Percentiles rank a stretch among this genome's conserved stretches.
phyloP scores from a whole-genome alignment of 2,888 invertebrate genomes.

The Prosopocoilus inquinatus region DNA sequence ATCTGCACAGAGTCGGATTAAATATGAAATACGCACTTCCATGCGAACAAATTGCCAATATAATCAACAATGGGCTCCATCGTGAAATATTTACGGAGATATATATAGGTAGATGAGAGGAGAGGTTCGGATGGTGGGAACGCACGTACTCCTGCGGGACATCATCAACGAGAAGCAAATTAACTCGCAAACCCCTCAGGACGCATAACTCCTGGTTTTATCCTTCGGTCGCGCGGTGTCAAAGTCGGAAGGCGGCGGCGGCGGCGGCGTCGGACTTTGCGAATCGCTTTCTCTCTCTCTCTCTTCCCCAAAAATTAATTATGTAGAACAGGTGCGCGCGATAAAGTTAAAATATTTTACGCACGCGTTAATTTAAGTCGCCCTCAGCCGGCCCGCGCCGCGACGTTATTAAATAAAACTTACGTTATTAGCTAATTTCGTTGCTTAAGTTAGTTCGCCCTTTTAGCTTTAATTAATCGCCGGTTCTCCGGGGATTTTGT shows the following conservation, averaged over 20 bases:
- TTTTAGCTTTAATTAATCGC: no score
- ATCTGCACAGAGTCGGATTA: no score
- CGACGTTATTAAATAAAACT: no score
- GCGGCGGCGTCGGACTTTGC: background rate
- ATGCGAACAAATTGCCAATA: no score
- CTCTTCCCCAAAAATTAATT: conserved; percentile 27
- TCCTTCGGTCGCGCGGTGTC: conserved; percentile 46
- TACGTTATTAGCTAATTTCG: no score
- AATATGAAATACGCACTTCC: no score
- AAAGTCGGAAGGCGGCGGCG: conserved; percentile 26
- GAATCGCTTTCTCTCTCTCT: background rate
- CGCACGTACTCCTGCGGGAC: conserved; percentile 41
- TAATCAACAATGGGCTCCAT: no score
- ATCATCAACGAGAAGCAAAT: conserved; percentile 50
- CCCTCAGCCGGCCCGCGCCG: background rate
- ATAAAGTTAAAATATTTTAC: background rate
- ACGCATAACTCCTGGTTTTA: conserved; percentile 48
- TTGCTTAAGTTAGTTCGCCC: no score
- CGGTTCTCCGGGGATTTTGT: no score
- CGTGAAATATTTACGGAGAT: no score
- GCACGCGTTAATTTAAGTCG: background rate
- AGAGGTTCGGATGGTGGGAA: conserved; percentile 15
- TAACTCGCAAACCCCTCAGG: conserved; percentile 45
- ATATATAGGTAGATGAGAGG: no score
- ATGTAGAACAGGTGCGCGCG: conserved; percentile 28